phyloP scores from a whole-genome alignment of 2,888 invertebrate species.

The Nudaria mundana region DNA sequence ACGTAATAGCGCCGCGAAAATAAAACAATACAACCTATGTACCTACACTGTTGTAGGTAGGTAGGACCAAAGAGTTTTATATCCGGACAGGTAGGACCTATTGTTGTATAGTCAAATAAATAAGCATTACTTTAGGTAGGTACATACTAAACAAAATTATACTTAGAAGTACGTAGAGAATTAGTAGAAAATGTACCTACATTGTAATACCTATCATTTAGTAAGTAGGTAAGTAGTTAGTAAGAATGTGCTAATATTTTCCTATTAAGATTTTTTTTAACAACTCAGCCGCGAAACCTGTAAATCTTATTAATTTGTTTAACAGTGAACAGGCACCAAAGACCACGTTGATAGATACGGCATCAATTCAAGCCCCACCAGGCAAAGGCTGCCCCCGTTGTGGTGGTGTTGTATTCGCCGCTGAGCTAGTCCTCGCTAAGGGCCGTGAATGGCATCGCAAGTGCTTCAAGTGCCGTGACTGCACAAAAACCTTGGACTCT shows the following conservation, averaged over 20 bases:
- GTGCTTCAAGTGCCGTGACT: conserved; percentile 96
- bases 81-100: too few species aligned
- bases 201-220: too few species aligned
- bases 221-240: too few species aligned
- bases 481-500: conserved; percentile 96
- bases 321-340: conserved; percentile 88
- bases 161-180: too few species aligned
- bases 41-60: too few species aligned
- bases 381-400: conserved; percentile 95
- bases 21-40: too few species aligned
- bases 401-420: conserved; percentile 95
- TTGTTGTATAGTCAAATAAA: too few species aligned
- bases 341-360: conserved; percentile 90
- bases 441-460: conserved; percentile 96
- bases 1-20: too few species aligned
- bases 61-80: too few species aligned
- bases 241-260: conserved; percentile 7
- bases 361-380: conserved; percentile 88
- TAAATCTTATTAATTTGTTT: conserved; percentile 10
- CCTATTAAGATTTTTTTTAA: not conserved
- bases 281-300: not conserved
- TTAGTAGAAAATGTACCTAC: too few species aligned
- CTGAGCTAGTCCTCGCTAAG: conserved; percentile 96
- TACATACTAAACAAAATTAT: too few species aligned
- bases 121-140: too few species aligned